phyloP scores from a whole-genome alignment of 30 jellyfish, hydroid and myxozoan genomes.

The Hydractinia echinata region DNA sequence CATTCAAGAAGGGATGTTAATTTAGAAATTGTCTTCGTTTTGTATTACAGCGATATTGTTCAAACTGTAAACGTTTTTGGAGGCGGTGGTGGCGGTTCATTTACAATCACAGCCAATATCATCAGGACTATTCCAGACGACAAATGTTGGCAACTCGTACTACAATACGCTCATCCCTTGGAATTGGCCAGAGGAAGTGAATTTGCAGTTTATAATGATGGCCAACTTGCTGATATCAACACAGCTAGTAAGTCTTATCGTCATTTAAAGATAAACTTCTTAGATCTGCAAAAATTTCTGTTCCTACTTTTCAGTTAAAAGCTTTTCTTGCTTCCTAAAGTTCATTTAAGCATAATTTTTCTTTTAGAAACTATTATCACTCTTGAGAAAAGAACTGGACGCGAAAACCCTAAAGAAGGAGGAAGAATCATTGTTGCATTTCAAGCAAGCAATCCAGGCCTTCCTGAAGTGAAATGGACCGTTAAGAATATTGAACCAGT shows the following conservation, averaged over 20 bases:
- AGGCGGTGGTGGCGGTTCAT: slow-evolving; percentile 5
- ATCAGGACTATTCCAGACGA: background rate
- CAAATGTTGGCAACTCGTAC: slow-evolving; percentile 25
- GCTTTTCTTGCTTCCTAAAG: no score
- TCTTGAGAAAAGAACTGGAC: background rate
- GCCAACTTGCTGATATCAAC: background rate
- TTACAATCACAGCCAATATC: background rate
- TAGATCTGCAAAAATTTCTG: background rate
- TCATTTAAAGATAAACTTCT: background rate
- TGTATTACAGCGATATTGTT: background rate
- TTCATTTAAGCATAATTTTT: background rate
- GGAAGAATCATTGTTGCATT: background rate
- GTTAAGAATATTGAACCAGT: no score
- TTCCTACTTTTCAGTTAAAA: no score
- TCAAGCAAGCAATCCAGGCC: background rate
- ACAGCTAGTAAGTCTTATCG: background rate
- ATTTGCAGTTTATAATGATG: slow-evolving; percentile 1
- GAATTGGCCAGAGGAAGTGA: background rate
- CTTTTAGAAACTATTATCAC: background rate
- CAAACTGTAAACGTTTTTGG: background rate
- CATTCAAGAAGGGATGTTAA: background rate
- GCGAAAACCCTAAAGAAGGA: slow-evolving; percentile 1
- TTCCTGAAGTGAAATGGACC: no score
- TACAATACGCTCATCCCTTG: slow-evolving; percentile 6
- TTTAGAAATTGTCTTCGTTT: background rate